Percentiles rank a stretch among this genome's conserved stretches.
Conservation (phyloP, 2,888 invertebrate species). For the Leptinotarsa juncta region DNA sequence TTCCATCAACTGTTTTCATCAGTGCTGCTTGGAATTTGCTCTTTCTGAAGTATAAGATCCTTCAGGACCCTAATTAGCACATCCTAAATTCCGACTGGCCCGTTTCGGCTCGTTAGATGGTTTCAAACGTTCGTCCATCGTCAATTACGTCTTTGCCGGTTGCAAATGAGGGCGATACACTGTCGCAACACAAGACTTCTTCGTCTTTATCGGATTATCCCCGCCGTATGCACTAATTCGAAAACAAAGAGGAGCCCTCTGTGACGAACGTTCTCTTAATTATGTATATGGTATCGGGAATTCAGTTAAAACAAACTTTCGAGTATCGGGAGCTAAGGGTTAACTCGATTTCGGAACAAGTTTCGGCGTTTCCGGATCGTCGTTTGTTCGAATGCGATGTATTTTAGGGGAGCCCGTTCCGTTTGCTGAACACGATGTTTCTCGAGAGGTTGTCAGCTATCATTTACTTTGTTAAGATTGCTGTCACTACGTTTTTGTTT, state of each 20-base stretch:
- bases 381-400: conserved; percentile 24
- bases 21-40: background rate
- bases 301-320: conserved; percentile 46
- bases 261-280: conserved; percentile 46
- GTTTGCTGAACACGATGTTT: conserved; percentile 4
- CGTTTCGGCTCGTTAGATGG: conserved; percentile 38
- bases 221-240: conserved; percentile 26
- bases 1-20: background rate
- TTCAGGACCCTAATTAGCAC: conserved; percentile 7
- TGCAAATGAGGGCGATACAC: conserved; percentile 31
- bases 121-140: conserved; percentile 38
- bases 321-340: conserved; percentile 43
- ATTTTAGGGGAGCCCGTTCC: conserved; percentile 18
- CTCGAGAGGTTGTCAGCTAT: conserved; percentile 1
- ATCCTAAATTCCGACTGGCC: conserved; percentile 26
- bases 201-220: conserved; percentile 44
- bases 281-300: conserved; percentile 43
- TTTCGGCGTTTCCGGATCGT: conserved; percentile 16
- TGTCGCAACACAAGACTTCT: conserved; percentile 37
- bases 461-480: background rate
- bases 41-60: background rate
- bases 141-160: conserved; percentile 37
- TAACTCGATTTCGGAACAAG: conserved; percentile 38
- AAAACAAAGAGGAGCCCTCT: conserved; percentile 45
- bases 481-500: background rate